Evolutionary conservation across 2,888 invertebrate species (phyloP), one percentile per base, ranked within the genome.

Genomic region (Dryocosmus kuriphilus): DNA sequence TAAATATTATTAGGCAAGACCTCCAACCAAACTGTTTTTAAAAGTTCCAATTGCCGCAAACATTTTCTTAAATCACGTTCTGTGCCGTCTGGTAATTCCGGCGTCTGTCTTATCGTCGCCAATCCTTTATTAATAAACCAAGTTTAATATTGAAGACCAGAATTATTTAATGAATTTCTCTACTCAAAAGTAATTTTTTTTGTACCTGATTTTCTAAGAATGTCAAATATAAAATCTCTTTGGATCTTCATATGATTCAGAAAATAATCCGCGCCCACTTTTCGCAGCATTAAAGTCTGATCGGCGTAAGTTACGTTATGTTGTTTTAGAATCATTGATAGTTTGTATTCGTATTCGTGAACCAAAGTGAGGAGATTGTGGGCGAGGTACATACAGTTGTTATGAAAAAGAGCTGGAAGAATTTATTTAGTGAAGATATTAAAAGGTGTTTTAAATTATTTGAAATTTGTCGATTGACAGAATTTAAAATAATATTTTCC

Each of bases 341-440:
- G 93, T 76, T 94, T 93, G 3, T 93, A 92, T 61, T 94, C 92
- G 93, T 96, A 97, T 88, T 94, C 94, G 86, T 94, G 93, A 0
- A 95, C 95, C 86, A 96, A 92, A 0, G 94, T 94, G 77, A 94
- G 93, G 77, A 96, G 92, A 86, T 95, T 94, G 92, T 97, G 96
- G 0, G 96, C 95, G 16, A 98, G 92, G 89, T 95, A 98, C 95
- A 96, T 95, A 90, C 98, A 98, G 91, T 98, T 98, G 92, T 98
- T 98, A 92, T 98, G 95, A 88, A 96, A 96, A 35, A 98, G 89
- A 8, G 96, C 97, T 95, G 91, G 60, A 92, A 92, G 63, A 74
- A 79, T 80, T 71, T 51, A 74, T 19, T 6, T 46, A 24, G 60
- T 41, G 30, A 51, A 61, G 24, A 60, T 55, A 61, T 14, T 4